Evolutionary conservation across 2,113 vertebrate genomes (phyloP).

Genomic region (Pelmatolapia mariae): DNA sequence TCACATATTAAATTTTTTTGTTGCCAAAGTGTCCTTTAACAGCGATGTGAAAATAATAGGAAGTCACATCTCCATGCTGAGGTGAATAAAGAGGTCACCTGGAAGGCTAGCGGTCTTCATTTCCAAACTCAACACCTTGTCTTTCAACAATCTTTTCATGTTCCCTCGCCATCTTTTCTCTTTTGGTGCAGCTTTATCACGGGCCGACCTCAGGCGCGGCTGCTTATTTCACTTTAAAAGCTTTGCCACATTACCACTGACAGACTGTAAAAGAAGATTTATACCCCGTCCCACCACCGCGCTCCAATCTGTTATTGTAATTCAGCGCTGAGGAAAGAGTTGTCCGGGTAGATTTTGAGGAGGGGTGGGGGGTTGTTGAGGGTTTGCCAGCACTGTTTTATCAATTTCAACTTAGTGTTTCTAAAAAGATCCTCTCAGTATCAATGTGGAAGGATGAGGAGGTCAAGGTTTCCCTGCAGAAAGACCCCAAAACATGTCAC

Average conservation of each 20-base stretch:
- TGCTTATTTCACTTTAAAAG: constrained; percentile 47
- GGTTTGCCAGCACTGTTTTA: background rate
- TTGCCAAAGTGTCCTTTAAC: background rate
- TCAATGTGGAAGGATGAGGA: background rate
- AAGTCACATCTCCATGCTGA: background rate
- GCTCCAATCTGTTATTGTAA: constrained; percentile 51
- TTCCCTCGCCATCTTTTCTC: background rate
- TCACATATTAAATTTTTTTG: background rate
- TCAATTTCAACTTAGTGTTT: background rate
- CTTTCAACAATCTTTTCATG: background rate
- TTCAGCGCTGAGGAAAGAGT: constrained; percentile 24
- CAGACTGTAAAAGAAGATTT: constrained; percentile 69
- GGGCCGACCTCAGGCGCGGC: background rate
- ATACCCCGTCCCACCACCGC: constrained; percentile 24
- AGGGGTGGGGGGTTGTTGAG: background rate
- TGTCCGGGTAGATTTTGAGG: background rate
- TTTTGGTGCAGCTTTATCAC: background rate
- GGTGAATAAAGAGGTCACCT: background rate
- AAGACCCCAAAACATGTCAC: background rate
- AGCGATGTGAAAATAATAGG: background rate
- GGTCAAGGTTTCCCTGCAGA: background rate
- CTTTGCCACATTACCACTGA: constrained; percentile 54
- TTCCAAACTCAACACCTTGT: background rate
- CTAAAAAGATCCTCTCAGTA: background rate
- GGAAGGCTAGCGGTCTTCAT: background rate